These are phyloP conservation scores for Asbolus verrucosus DNA, from an alignment of 1,140 invertebrate genomes.

Conservation along the genomic window DNA sequence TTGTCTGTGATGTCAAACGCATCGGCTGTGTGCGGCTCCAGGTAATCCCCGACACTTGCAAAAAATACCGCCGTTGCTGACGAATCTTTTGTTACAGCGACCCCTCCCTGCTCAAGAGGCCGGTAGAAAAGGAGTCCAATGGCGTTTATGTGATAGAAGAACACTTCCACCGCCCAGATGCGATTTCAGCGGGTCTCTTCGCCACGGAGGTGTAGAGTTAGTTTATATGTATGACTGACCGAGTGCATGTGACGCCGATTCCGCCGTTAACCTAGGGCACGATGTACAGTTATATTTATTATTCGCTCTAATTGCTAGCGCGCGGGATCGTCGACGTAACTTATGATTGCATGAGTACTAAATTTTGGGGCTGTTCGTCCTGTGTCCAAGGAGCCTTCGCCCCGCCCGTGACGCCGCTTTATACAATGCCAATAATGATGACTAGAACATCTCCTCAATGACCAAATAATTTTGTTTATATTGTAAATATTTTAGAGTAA, in stretches of 20 bases:
- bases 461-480: conserved; percentile 53
- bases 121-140: conserved; percentile 64
- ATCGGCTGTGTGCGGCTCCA: conserved; percentile 61
- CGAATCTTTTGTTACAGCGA: conserved; percentile 64
- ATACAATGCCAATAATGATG: conserved; percentile 50
- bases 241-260: conserved; percentile 53
- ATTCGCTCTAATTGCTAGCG: conserved; percentile 46
- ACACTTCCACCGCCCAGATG: conserved; percentile 70
- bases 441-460: conserved; percentile 53
- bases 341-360: conserved; percentile 56
- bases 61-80: conserved; percentile 9
- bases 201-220: conserved; percentile 73
- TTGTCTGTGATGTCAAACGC: conserved; percentile 64
- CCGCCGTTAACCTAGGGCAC: conserved; percentile 36
- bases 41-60: conserved; percentile 48
- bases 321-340: conserved; percentile 51
- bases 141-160: conserved; percentile 76
- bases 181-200: conserved; percentile 68
- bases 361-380: conserved; percentile 26
- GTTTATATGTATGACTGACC: conserved; percentile 55
- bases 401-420: conserved; percentile 50
- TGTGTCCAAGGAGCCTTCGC: conserved; percentile 53
- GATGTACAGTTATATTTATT: conserved; percentile 60
- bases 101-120: conserved; percentile 66
- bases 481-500: conserved; percentile 55